Base-by-base conservation (phyloP, 2,113 vertebrate genomes). In the Actenoides lindsayi region DNA sequence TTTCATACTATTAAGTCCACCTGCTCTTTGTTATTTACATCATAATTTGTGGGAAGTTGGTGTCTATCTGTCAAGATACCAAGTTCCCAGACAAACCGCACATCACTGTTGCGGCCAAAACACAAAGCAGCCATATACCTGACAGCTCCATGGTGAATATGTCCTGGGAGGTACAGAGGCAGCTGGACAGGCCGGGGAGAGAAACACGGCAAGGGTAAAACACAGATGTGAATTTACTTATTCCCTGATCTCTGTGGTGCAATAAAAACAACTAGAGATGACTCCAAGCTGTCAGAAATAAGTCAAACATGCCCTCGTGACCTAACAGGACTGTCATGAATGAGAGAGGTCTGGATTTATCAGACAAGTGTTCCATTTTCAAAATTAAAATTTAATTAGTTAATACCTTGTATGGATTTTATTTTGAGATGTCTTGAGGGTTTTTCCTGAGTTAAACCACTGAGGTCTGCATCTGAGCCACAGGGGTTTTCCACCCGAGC, bases 111-210 rank as follows among this genome's bases (percentile, higher is more conserved):
- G 13, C 24, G 88, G 53, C 31, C 53, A 16, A 24, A 60, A 18
- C 80, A 80, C 60, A 75, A 28, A 64, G 73, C 62, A 73, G 44
- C 3, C 21, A 7, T 7, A 14, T 5, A 42, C 8, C 21, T 2
- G 0, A 24, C 46, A 70, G 13, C 18, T 37, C 70, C 53, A 39
- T 0, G 2, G 30, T 6, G 33, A 51, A 12, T 46, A 77, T 0
- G 1, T 33, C 46, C 37, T 30, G 48, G 33, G 62, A 89, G 63
- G 12, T 16, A 5, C 53, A 57, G 42, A 44, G 24, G 48, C 6
- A 10, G 53, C 62, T 17, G 44, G 44, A 50, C 53, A 65, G 21
- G 24, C 12, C 81, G 59, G 23, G 46, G 37, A 90, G 37, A 59
- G 42, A 65, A 88, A 48, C n/a, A 62, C 0, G 0, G 56, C 41